Evolutionary conservation across 2,797 vertebrate species (phyloP), one percentile per base, ranked within the genome.

Genomic region (Cynodonichthys magdalenae): DNA sequence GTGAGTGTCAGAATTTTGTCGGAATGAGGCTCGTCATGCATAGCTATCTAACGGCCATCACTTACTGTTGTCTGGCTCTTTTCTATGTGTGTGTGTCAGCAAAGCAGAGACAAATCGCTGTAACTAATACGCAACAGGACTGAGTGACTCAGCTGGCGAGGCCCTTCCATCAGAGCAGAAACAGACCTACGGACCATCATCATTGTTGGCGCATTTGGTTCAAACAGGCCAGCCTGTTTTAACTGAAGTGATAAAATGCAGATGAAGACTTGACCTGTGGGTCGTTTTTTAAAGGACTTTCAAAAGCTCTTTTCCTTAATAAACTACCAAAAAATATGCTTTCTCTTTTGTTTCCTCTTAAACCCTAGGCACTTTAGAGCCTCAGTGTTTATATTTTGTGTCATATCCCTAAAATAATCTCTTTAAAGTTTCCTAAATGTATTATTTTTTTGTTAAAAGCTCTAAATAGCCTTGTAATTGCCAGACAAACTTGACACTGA

Each of bases 91-190:
- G 64, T 69, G 81, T 83, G 82, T 87, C 85, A 81, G 80, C 28
- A 2, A 71, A 74, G 79, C 63, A 60, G 49, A 84, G 87, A 88
- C 84, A 87, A 84, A 91, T 81, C 72, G 77, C 87, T 80, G 82
- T 79, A 84, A 80, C 88, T 88, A 88, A 91, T 86, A 75, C 50
- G 59, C 54, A 79, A 85, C 84, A 90, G 83, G 69, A 82, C 63
- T 15, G 74, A 45, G 59, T 70, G 81, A 85, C 54, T 85, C 84
- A 81, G 77, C 63, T 48, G 74, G 73, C 64, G 19, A 77, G 65
- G 36, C 47, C 59, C 49, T 54, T 72, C 55, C 6, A 73, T 71
- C 57, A 57, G 69, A 70, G 31, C 44, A 49, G 70, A 79, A 48
- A 76, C 63, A 53, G 77, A 84, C 63, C 82, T 83, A 81, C 77